Evolutionary conservation across 2,888 invertebrate species (phyloP).

Genomic region (Gryllus longicercus): DNA sequence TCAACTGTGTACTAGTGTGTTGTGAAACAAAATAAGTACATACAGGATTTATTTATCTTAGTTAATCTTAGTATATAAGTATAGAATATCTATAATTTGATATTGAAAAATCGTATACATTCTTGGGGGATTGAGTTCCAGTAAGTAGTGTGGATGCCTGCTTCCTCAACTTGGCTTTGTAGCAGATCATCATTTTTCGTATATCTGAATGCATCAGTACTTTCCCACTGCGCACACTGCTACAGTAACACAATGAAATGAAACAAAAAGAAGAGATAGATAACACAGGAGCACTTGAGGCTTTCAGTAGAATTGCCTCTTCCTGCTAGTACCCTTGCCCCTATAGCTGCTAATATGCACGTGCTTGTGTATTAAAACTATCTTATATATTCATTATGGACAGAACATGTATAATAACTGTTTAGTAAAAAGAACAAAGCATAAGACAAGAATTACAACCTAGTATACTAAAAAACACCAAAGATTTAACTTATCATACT

Average conservation of each 20-base stretch:
- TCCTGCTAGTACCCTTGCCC: slow-evolving; percentile 1
- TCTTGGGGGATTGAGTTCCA: slow-evolving; percentile 38
- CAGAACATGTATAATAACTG: background rate
- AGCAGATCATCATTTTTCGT: background rate
- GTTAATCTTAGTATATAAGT: slow-evolving; percentile 31
- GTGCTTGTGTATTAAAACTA: slow-evolving; percentile 2
- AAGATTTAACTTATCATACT: slow-evolving; percentile 3
- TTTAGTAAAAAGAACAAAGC: slow-evolving; percentile 11
- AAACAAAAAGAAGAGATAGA: background rate
- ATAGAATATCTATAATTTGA: slow-evolving; percentile 46
- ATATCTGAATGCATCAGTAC: slow-evolving; percentile 1
- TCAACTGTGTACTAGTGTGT: slow-evolving; percentile 28
- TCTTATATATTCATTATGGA: slow-evolving; percentile 2
- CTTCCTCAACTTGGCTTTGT: background rate
- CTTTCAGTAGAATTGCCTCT: slow-evolving; percentile 4
- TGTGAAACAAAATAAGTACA: slow-evolving; percentile 30
- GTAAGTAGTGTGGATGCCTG: slow-evolving; percentile 27
- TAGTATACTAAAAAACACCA: background rate
- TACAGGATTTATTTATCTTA: slow-evolving; percentile 28
- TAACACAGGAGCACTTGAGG: background rate
- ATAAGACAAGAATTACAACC: slow-evolving; percentile 6
- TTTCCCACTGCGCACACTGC: slow-evolving; percentile 26
- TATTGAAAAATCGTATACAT: slow-evolving; percentile 54
- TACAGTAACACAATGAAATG: background rate
- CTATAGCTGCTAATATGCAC: background rate